Base-by-base conservation (phyloP, 2,888 invertebrate genomes). In the Tachina fera region DNA sequence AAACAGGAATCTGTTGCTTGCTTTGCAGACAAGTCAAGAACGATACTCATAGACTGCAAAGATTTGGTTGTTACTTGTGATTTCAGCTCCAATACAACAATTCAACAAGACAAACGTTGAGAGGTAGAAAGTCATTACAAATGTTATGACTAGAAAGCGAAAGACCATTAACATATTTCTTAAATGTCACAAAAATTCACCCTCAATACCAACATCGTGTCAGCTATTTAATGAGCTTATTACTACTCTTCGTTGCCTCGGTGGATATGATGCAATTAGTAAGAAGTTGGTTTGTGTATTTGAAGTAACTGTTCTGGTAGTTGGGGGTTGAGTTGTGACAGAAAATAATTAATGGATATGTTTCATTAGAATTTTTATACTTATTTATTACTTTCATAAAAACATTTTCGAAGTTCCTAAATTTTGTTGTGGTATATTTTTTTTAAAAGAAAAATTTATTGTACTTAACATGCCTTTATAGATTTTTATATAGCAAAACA, bases 161-260 rank as follows among this genome's bases (percentile, higher is more conserved):
- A 31, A 51, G 56, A 13, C n/a, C 65, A 76, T 76, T 56, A 56
- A 63, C 63, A 63, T 63, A 43, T 45, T 53, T 47, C 14, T 11
- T 13, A 45, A 76, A 76, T 67, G 56, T 39, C 60, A 31, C 13
- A 56, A 47, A 67, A 71, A 45, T 63, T 56, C 14, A 71, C 63
- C 63, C 71, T 63, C 45, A 79, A 22, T 70, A 43, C 41, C 19
- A 16, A 19, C 14, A 43, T 61, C 13, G n/a, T 43, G 78, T 13
- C n/a, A 9, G 0, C 22, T n/a, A 45, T 39, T 78, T 45, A 31
- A 45, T 39, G 13, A 49, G 39, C 0, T 22, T 58, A n/a, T 19
- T 58, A 14, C 13, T 9, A 3, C 10, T 13, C 45, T 22, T 22
- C 10, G 22, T 16, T 10, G 22, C 11, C 22, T 22, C 10, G 13